These are phyloP conservation scores for Melanotaenia pygmaea DNA, from an alignment of 2,797 vertebrate genomes.

Conservation along the genomic window DNA sequence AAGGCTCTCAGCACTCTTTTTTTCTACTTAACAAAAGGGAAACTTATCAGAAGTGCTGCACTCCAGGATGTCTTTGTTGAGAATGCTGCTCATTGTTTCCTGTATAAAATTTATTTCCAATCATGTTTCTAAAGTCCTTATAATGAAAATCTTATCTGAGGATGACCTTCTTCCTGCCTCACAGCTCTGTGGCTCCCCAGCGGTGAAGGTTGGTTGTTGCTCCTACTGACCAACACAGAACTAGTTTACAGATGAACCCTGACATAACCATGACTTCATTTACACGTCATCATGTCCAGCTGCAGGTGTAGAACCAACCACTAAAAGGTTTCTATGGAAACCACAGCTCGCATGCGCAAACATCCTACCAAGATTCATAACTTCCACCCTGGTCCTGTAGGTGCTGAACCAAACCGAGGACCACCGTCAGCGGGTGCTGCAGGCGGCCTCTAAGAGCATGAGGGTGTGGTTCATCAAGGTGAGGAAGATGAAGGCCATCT, in stretches of 20 bases:
- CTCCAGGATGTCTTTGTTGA: slow-evolving; percentile 47
- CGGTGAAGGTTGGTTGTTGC: too few species aligned
- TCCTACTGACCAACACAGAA: too few species aligned
- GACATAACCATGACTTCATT: too few species aligned
- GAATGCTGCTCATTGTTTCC: slow-evolving; percentile 17
- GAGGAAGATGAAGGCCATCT: slow-evolving; percentile 99
- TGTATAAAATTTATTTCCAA: slow-evolving; percentile 21
- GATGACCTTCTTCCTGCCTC: slow-evolving; percentile 38
- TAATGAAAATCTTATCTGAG: slow-evolving; percentile 39
- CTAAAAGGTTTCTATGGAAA: not conserved
- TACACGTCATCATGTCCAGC: too few species aligned
- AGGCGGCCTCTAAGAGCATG: slow-evolving; percentile 96
- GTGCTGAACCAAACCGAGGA: slow-evolving; percentile 98
- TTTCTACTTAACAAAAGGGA: slow-evolving; percentile 34
- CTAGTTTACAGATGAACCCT: too few species aligned
- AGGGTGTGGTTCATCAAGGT: slow-evolving; percentile 99
- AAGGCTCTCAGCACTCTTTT: slow-evolving; percentile 38
- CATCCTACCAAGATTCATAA: not conserved
- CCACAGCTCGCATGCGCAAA: not conserved
- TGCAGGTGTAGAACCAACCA: too few species aligned
- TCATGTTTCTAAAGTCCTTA: not conserved
- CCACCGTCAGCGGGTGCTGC: slow-evolving; percentile 95
- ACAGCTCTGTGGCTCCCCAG: slow-evolving; percentile 24
- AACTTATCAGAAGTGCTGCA: slow-evolving; percentile 25
- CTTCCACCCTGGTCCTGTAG: slow-evolving; percentile 65